Base-by-base conservation (phyloP, 2,113 vertebrate species). In the Lepus timidus region DNA sequence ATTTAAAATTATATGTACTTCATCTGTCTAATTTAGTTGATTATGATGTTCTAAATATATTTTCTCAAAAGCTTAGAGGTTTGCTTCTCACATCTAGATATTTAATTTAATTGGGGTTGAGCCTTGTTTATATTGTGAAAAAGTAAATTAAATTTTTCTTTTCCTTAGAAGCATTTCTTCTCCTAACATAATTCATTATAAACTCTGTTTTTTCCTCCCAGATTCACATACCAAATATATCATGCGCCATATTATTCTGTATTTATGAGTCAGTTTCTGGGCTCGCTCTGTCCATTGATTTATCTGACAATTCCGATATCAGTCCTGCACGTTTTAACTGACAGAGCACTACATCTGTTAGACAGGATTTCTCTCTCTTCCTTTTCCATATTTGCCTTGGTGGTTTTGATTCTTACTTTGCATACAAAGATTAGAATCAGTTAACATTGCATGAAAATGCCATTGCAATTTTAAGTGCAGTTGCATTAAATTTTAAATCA, bases 81-180 rank as follows among this genome's bases (percentile, higher is more conserved):
- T 68, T 67, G 1, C 79, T 62, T 89, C 31, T 93, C 51, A 61
- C 7, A 67, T 86, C 25, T 64, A 75, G n/a, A 84, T 51, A 73
- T 73, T 87, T 55, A 62, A 27, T 75, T 9, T 51, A 74, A 22
- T 7, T 64, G 27, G 31, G 29, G 51, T 31, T 83, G 31, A 49
- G 64, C 71, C 89, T 92, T 93, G 23, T 82, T 85, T 70, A 49
- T 86, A 16, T 75, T 86, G 4, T 49, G 4, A 78, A 93, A 64
- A n/a, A 55, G 52, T 93, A 82, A 86, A 61, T 89, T 76, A 62
- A 52, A 23, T 84, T 86, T 58, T 93, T 80, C 27, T 84, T 76
- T 86, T 80, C n/a, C 9, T 29, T 86, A 79, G 36, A 78, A 82
- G 1, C 10, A 16, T 76, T 33, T 64, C 74, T 71, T 88, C 71